These are phyloP conservation scores for Limonius californicus DNA, from an alignment of 1,140 invertebrate species.

Conservation along the genomic window DNA sequence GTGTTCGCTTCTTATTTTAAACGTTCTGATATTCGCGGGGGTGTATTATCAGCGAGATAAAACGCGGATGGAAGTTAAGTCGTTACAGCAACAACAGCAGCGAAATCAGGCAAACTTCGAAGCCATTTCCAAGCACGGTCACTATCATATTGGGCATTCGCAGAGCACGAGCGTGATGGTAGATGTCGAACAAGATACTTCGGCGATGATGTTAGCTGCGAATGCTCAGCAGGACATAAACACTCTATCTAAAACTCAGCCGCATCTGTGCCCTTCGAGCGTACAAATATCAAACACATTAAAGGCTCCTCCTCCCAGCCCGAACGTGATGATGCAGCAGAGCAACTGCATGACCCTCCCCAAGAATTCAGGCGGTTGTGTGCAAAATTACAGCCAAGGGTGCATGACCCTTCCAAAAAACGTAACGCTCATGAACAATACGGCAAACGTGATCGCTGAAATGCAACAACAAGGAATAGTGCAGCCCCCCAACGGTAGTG, in stretches of 20 bases:
- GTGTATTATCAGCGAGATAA: conserved; percentile 86
- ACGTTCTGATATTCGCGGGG: conserved; percentile 81
- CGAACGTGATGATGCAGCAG: conserved; percentile 52
- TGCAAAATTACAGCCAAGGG: conserved; percentile 47
- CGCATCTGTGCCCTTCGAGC: conserved; percentile 58
- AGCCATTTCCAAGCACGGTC: conserved; percentile 63
- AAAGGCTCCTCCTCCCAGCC: conserved; percentile 57
- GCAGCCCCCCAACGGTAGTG: conserved; percentile 54
- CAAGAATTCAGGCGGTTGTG: conserved; percentile 49
- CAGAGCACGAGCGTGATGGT: conserved; percentile 72
- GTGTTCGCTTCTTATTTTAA: conserved; percentile 78
- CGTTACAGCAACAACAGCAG: conserved; percentile 61
- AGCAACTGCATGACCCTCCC: conserved; percentile 62
- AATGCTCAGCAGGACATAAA: conserved; percentile 48
- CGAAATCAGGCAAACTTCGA: conserved; percentile 70
- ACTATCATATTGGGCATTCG: conserved; percentile 63
- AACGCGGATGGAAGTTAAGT: conserved; percentile 74
- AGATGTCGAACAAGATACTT: conserved; percentile 72
- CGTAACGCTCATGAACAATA: conserved; percentile 54
- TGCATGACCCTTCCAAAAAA: conserved; percentile 59
- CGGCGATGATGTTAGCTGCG: conserved; percentile 61
- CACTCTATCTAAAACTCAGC: conserved; percentile 46
- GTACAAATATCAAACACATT: conserved; percentile 57
- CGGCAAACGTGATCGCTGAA: conserved; percentile 53
- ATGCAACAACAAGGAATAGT: conserved; percentile 50